Base-by-base conservation (phyloP, 1,140 invertebrate species). In the Aphelinus certus region DNA sequence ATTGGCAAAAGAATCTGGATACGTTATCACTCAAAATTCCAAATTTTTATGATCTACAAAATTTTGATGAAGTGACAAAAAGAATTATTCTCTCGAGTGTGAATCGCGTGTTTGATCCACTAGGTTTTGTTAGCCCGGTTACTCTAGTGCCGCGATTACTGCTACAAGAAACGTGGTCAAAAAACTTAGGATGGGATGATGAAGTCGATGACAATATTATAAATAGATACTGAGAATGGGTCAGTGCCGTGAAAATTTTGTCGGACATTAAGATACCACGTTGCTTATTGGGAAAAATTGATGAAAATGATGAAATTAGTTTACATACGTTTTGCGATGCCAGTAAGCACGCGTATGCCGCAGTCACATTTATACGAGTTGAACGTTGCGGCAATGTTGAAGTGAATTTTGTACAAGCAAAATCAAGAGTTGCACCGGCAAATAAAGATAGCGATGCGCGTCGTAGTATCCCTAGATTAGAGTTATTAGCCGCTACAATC, bases 51-150 rank as follows among this genome's bases (percentile, higher is more conserved):
- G n/a, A n/a, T n/a, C n/a, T n/a, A n/a, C n/a, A n/a, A n/a, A n/a
- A n/a, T n/a, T n/a, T n/a, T n/a, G n/a, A n/a, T n/a, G n/a, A n/a
- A n/a, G n/a, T n/a, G n/a, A n/a, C n/a, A n/a, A n/a, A n/a, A n/a
- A n/a, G n/a, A n/a, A n/a, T n/a, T 3, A 61, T 55, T 2, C 10
- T 66, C 4, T 55, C 64, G 9, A 66, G 64, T 55, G 51, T 66
- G 1, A 55, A 66, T 7, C 5, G 1, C 1, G 3, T 5, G 5
- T 66, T 66, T n/a, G 64, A 66, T 43, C 64, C 51, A 1, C 42
- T 66, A 2, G 64, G 64, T 1, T 66, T 66, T 48, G 64, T 55
- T 53, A 43, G 26, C 45, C 1, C 64, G 43, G 51, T 5, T 5
- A 66, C 51, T 1, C 1, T 42, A 55, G 45, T 3, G 3, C 58